phyloP scores from a whole-genome alignment of 2,888 invertebrate genomes.

The Chloroclystis v-ata region DNA sequence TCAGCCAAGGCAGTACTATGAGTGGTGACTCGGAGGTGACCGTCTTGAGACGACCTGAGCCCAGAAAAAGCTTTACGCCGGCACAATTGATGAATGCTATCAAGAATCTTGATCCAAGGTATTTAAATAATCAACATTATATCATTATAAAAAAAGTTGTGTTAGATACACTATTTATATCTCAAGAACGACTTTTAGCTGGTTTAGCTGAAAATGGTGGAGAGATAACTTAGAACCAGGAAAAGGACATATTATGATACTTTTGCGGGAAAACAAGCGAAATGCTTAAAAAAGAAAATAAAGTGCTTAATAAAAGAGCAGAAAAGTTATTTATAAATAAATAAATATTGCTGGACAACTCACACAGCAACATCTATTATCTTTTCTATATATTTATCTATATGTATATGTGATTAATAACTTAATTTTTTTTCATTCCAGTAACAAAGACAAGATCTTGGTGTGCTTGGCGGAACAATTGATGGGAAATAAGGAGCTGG shows the following conservation, averaged over 20 bases:
- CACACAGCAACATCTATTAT: not conserved
- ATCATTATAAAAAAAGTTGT: no score
- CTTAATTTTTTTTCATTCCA: not conserved
- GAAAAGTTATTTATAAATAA: not conserved
- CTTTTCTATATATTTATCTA: no score
- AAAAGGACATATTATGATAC: no score
- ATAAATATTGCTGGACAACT: not conserved
- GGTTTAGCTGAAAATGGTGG: no score
- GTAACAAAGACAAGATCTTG: slow-evolving; percentile 46
- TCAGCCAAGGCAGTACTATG: slow-evolving; percentile 39
- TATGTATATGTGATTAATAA: no score
- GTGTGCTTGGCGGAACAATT: slow-evolving; percentile 56
- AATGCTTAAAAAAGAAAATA: no score
- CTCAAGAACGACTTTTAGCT: no score
- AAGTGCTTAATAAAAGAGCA: no score
- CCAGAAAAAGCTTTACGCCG: slow-evolving; percentile 34
- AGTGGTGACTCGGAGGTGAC: slow-evolving; percentile 64
- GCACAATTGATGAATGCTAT: not conserved
- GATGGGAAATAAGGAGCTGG: not conserved
- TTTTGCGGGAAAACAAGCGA: no score
- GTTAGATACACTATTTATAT: no score
- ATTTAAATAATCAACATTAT: not conserved
- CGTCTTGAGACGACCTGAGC: slow-evolving; percentile 36
- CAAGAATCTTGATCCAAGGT: not conserved
- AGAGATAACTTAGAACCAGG: no score